phyloP scores from a whole-genome alignment of 2,797 vertebrate species.

The Lindbergichthys nudifrons region DNA sequence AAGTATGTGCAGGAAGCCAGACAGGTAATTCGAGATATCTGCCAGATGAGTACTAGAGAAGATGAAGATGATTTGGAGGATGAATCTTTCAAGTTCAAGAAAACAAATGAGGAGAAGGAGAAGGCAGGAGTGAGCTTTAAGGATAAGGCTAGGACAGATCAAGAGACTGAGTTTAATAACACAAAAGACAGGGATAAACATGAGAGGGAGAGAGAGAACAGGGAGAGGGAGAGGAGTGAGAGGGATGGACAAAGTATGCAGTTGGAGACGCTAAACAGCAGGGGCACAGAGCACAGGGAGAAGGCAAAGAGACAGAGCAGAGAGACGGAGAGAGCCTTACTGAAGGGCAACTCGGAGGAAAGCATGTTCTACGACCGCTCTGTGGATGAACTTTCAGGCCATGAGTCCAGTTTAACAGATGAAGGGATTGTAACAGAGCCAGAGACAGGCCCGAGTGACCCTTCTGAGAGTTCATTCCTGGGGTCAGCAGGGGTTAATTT shows the following conservation, averaged over 20 bases:
- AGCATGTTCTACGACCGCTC: slow-evolving; percentile 83
- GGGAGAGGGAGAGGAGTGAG: slow-evolving; percentile 68
- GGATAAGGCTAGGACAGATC: slow-evolving; percentile 48
- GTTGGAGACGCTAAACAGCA: slow-evolving; percentile 70
- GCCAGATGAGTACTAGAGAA: slow-evolving; percentile 90
- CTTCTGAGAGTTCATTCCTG: slow-evolving; percentile 68
- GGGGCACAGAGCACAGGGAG: slow-evolving; percentile 61
- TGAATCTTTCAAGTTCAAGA: slow-evolving; percentile 59
- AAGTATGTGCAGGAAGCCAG: slow-evolving; percentile 94
- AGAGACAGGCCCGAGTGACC: slow-evolving; percentile 82
- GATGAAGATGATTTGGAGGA: slow-evolving; percentile 79
- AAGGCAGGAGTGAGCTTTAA: slow-evolving; percentile 23
- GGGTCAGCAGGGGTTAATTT: slow-evolving; percentile 69
- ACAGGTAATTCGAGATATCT: slow-evolving; percentile 96
- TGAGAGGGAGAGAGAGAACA: slow-evolving; percentile 67
- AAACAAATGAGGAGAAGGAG: slow-evolving; percentile 48
- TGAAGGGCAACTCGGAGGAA: slow-evolving; percentile 82
- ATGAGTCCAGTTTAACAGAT: slow-evolving; percentile 93
- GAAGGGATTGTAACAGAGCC: slow-evolving; percentile 97
- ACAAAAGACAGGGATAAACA: slow-evolving; percentile 72
- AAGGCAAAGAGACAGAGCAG: slow-evolving; percentile 59
- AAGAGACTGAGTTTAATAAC: slow-evolving; percentile 52
- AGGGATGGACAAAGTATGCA: slow-evolving; percentile 75
- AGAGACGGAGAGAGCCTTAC: slow-evolving; percentile 67
- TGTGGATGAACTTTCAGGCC: slow-evolving; percentile 92